Evolutionary conservation across 2,797 vertebrate species (phyloP).

Genomic region (Anguilla obscura): DNA sequence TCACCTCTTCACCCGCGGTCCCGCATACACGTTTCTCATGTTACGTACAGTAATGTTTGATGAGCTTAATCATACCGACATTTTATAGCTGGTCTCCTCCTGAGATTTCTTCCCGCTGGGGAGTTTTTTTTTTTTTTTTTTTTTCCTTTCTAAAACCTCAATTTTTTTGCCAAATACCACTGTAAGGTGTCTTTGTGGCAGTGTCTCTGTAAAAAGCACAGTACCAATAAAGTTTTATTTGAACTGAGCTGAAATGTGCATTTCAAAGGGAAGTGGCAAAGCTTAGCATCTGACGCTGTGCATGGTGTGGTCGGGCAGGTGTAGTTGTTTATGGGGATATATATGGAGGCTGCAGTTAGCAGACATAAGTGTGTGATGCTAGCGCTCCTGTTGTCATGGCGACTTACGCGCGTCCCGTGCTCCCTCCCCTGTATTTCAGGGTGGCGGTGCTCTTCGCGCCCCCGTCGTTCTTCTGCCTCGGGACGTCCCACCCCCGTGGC

Average conservation of each 20-base stretch:
- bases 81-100: not conserved
- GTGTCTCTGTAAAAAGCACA: not conserved
- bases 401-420: not conserved
- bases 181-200: not conserved
- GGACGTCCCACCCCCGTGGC: slow-evolving; percentile 71
- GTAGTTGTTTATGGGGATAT: not conserved
- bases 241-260: not conserved
- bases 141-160: too few species aligned
- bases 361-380: not conserved
- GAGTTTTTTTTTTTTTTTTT: not conserved
- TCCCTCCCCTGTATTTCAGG: slow-evolving; percentile 62
- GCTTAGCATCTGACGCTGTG: not conserved
- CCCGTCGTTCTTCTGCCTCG: slow-evolving; percentile 71
- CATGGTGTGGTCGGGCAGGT: slow-evolving; percentile 15
- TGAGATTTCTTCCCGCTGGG: not conserved
- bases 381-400: not conserved
- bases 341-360: not conserved
- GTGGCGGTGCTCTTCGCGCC: slow-evolving; percentile 77
- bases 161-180: too few species aligned
- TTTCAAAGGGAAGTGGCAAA: slow-evolving; percentile 30
- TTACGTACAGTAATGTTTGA: not conserved
- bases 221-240: too few species aligned
- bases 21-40: not conserved
- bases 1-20: not conserved
- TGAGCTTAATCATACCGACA: not conserved